Base-by-base conservation (phyloP, 1,140 invertebrate genomes). In the Zaprionus capensis region DNA sequence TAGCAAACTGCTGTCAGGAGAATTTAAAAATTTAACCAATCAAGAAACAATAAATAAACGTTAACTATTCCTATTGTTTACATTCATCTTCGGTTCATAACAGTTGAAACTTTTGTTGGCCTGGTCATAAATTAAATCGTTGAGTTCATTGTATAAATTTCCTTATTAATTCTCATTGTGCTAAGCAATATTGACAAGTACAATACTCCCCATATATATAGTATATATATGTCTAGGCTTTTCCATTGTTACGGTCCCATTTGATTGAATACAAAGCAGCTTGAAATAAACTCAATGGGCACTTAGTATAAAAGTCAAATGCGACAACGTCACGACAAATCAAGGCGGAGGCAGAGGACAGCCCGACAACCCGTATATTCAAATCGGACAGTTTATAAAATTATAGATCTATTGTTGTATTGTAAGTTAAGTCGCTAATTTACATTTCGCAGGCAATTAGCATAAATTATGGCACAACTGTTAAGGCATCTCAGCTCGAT, bases 361-460 rank as follows among this genome's bases (percentile, higher is more conserved):
- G 26, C 2, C 2, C 7, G 41, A 46, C 31, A 34, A 34, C 2
- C n/a, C 6, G 41, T 36, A 62, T 74, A 44, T 22, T 24, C 11
- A 51, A 51, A 61, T 28, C 71, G 34, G 36, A 63, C 26, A 58
- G 51, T 55, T 65, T 67, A 67, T 31, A 49, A 73, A 80, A 86
- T 82, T 74, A 69, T 69, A 59, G 26, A 46, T 63, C 44, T 75
- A 61, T 80, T 80, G 71, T 86, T 49, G 70, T 65, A 71, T 88
- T 53, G 70, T 83, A 66, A 87, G 62, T 56, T 65, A 28, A 56
- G 63, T 28, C 38, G 66, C 58, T 65, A 65, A 75, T 86, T 78
- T 69, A 68, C 77, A 64, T 80, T 87, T 78, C 5, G 80, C 72
- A 46, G 80, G 57, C 62, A 70, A 88, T 86, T 68, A 84, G 46